Evolutionary conservation across 2,113 vertebrate species (phyloP), one percentile per base, ranked within the genome.

Genomic region (Chaetura pelagica): DNA sequence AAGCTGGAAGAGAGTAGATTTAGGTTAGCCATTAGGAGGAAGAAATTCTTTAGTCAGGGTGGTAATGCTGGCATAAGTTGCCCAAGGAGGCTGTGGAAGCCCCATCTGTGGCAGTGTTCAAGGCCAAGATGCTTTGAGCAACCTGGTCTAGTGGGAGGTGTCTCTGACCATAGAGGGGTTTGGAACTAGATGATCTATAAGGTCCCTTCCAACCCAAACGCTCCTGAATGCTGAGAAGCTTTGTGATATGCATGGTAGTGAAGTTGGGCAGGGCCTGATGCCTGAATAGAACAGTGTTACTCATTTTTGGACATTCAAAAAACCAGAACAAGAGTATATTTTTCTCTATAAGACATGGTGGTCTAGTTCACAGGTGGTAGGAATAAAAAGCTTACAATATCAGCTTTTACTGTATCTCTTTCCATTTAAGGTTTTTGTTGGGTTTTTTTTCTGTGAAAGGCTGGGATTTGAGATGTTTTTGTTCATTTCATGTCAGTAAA

Each of bases 371-470:
- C 9, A 48, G 15, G 30, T 68, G 38, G 7, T 13, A 59, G 27
- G 46, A 89, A 66, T 64, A 29, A 88, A 88, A 18, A 35, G 7
- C 12, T 81, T 84, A n/a, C 2, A 66, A 21, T 32, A 63, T 20
- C 8, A 23, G 27, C 8, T 82, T 87, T 81, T 72, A 75, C 27
- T 9, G 29, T 16, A 55, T 63, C 9, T 58, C 42, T 81, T 91
- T 62, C 42, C 2, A 1, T 7, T 54, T 52, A 34, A 20, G 0
- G 0, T 4, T 22, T 63, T 58, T 51, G n/a, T n/a, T n/a, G n/a
- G n/a, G n/a, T n/a, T 12, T 52, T 54, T 52, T 68, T 68, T 30
- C 8, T 78, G 27, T 62, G 35, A 52, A 46, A 63, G 15, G 6
- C 22, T 3, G 12, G 3, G 5, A 74, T 80, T n/a, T 84, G 22